Percentiles rank a stretch among this genome's conserved stretches.
These are phyloP conservation scores for Siphlonurus alternatus DNA, from an alignment of 2,888 invertebrate species.

Conservation along the genomic window DNA sequence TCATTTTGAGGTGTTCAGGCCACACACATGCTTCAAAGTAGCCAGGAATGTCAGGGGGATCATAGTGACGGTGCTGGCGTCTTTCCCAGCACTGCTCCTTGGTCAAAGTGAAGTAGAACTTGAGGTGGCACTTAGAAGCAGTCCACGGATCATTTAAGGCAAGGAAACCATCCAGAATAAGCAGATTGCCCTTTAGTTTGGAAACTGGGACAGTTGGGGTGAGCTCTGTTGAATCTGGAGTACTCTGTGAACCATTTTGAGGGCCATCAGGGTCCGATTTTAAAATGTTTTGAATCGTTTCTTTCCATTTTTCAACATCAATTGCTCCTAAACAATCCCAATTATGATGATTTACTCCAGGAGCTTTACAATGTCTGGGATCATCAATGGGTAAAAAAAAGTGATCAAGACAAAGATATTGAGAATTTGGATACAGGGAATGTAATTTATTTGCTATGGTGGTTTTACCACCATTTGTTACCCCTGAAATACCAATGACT, in stretches of 20 bases:
- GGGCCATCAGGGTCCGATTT: slow-evolving; percentile 18
- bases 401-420: slow-evolving; percentile 52
- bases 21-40: slow-evolving; percentile 84
- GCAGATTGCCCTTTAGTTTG: neutral
- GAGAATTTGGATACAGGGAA: slow-evolving; percentile 25
- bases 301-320: slow-evolving; percentile 52
- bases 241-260: neutral
- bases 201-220: neutral
- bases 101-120: slow-evolving; percentile 54
- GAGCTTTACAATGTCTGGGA: slow-evolving; percentile 42
- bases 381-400: slow-evolving; percentile 54
- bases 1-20: slow-evolving; percentile 53
- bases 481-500: slow-evolving; percentile 56
- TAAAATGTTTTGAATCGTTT: slow-evolving; percentile 31
- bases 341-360: slow-evolving; percentile 51
- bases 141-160: slow-evolving; percentile 53
- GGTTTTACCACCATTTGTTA: slow-evolving; percentile 73
- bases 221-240: neutral
- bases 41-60: slow-evolving; percentile 71
- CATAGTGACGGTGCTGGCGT: slow-evolving; percentile 46
- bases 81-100: slow-evolving; percentile 48
- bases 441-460: slow-evolving; percentile 43
- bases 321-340: slow-evolving; percentile 55
- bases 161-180: slow-evolving; percentile 56
- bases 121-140: slow-evolving; percentile 45